Evolutionary conservation across 2,797 vertebrate genomes (phyloP), one percentile per base, ranked within the genome.

Genomic region (Acipenser oxyrinchus): DNA sequence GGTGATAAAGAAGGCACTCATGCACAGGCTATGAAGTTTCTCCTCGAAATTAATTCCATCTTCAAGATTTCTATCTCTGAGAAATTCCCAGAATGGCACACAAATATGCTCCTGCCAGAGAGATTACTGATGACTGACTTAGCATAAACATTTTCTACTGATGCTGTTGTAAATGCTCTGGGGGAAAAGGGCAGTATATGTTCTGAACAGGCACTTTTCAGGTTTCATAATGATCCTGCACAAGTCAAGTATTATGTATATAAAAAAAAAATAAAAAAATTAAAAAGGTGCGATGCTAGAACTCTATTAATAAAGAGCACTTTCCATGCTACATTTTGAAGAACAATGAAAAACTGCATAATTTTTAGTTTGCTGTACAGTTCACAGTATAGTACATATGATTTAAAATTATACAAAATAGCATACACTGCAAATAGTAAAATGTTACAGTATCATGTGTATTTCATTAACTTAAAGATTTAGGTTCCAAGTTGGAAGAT

Each of bases 11-110:
- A 89, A 89, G 82, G 88, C 89, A 79, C 89, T 90, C 87, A 84
- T 88, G 84, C 89, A 90, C 85, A 86, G 86, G 86, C 90, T 91
- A 90, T 88, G 88, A 89, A 91, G 86, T 90, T 89, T 90, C 86
- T 86, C 85, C 88, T 88, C 89, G 87, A 94, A 95, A 95, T 96
- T 93, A 95, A 96, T 95, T 95, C 93, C 91, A 91, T 94, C 92
- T 96, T 92, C 83, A 78, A 94, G 94, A 97, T 95, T 90, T 85
- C 90, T 90, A 94, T 95, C 92, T 89, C 81, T 65, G 86, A 88
- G 89, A 94, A 93, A 93, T 90, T 92, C 91, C 88, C 90, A 92
- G 93, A 95, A 94, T 92, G 88, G 90, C 90, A 92, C 89, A 92
- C 88, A 93, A 93, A 93, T 92, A 92, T 90, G 87, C 84, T 85